Evolutionary conservation across 2,888 invertebrate genomes (phyloP).

Genomic region (Halocaridina rubra): DNA sequence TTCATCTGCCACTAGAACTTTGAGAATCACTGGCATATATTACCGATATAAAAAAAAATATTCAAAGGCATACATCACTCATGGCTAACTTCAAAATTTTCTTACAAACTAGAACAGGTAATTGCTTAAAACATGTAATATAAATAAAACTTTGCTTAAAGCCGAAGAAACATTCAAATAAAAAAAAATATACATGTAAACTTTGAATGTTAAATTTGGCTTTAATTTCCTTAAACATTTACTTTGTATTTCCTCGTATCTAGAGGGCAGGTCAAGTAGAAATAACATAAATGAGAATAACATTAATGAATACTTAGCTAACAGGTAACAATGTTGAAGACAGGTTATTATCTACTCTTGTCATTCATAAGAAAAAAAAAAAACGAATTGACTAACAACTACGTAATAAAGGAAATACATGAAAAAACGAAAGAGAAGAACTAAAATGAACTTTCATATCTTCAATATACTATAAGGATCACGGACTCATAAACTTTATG

Average conservation of each 20-base stretch:
- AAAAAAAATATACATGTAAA: background rate
- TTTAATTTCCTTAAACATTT: background rate
- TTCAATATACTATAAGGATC: too few relatives aligned
- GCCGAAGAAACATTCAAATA: background rate
- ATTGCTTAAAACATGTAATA: background rate
- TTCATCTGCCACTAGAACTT: constrained; percentile 33
- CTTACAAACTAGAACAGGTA: background rate
- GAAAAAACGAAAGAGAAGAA: background rate
- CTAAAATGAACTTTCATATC: background rate
- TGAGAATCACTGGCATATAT: constrained; percentile 26
- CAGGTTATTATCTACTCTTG: too few relatives aligned
- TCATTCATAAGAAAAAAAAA: background rate
- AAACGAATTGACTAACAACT: too few relatives aligned
- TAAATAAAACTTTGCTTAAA: background rate
- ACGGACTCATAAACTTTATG: too few relatives aligned
- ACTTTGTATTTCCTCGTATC: background rate
- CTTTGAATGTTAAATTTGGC: background rate
- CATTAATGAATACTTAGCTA: background rate
- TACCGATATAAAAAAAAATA: background rate
- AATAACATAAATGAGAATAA: background rate
- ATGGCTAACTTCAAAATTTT: background rate
- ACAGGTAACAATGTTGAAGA: background rate
- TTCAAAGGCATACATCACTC: background rate
- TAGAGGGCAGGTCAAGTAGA: background rate
- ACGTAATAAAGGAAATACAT: too few relatives aligned